Evolutionary conservation across 1,140 invertebrate genomes (phyloP).

Genomic region (Drosophila truncata): DNA sequence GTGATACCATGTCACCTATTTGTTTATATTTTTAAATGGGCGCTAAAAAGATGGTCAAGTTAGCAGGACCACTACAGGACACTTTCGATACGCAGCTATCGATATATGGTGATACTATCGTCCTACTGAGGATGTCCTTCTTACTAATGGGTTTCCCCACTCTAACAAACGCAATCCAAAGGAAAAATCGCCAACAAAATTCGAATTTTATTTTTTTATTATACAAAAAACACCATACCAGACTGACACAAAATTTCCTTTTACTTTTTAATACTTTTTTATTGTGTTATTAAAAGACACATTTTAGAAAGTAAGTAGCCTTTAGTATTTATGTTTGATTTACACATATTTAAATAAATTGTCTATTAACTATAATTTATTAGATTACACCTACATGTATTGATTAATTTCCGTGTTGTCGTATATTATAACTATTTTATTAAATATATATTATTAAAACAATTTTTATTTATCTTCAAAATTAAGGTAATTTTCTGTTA

Average conservation of each 20-base stretch:
- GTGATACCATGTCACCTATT: background rate
- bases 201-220: background rate
- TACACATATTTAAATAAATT: constrained; percentile 50
- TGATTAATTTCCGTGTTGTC: constrained; percentile 45
- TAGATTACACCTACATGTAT: constrained; percentile 55
- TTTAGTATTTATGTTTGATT: constrained; percentile 50
- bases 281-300: constrained; percentile 51
- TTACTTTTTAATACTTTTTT: constrained; percentile 38
- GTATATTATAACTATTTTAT: constrained; percentile 43
- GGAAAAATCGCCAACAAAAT: background rate
- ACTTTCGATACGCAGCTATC: background rate
- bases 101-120: background rate
- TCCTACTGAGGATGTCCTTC: background rate
- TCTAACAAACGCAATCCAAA: background rate
- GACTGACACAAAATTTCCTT: background rate
- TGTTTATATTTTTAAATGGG: background rate
- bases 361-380: constrained; percentile 52
- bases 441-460: constrained; percentile 45
- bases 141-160: background rate
- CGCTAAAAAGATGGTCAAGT: background rate
- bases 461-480: constrained; percentile 26
- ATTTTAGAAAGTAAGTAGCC: constrained; percentile 48
- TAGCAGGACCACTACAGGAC: constrained; percentile 3
- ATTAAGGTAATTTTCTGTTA: background rate
- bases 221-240: background rate